Evolutionary conservation across 2,113 vertebrate species (phyloP), one percentile per base, ranked within the genome.

Genomic region (Dolichallabes microphthalmus): DNA sequence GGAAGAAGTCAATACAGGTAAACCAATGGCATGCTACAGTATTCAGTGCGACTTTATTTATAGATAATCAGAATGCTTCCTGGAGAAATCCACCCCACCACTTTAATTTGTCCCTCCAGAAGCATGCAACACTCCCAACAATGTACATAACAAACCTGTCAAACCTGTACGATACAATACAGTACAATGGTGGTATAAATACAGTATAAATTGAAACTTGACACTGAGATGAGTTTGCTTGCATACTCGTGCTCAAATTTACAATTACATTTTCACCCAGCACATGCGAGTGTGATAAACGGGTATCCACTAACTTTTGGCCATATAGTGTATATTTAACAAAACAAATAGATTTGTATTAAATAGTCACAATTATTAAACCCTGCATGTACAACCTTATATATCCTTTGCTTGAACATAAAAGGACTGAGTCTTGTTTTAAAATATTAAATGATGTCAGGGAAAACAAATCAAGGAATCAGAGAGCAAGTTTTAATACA

Each of bases 51-150:
- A 84, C 61, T 68, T 68, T 85, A 61, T 85, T 78, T 66, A n/a
- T n/a, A 39, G 45, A 68, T 69, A 66, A 85, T 78, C 63, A 79
- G 69, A 39, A 13, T 14, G 52, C 83, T 39, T 79, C 75, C 61
- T 68, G 50, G 63, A 68, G 22, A 17, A 85, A 69, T 45, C 0
- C 5, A 58, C 25, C 55, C 20, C 7, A 19, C 25, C 4, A 27
- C 60, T 15, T 66, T 73, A 7, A 13, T 82, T 35, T 25, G 8
- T 58, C 58, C 4, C 11, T 15, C 15, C 9, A 55, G 25, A 14
- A 68, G 7, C 80, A 27, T 82, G 45, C 19, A 27, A 11, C 2
- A 60, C n/a, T 27, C 71, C n/a, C 50, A 25, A 10, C 19, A 30
- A 1, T 35, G 69, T 35, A 60, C n/a, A 75, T 77, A 57, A 11